A percentile compares a stretch with the other conserved stretches of the same genome.
Evolutionary conservation across 2,888 invertebrate species (phyloP).

Genomic region (Torymus texanus): DNA sequence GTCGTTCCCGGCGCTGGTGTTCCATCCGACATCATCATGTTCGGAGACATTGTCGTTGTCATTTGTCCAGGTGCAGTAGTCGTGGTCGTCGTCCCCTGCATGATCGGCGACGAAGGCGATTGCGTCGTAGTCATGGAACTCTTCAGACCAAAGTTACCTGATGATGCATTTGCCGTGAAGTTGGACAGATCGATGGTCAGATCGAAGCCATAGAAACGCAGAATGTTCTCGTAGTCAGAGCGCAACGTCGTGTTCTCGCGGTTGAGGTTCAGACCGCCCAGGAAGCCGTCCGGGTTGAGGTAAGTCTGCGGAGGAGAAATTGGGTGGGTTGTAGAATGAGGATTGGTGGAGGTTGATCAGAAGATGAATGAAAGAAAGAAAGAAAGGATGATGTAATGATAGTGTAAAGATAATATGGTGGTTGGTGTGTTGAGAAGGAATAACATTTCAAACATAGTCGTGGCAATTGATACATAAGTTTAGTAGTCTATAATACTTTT

Average conservation of each 20-base stretch:
- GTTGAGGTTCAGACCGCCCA: slow-evolving; percentile 87
- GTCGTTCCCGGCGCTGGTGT: background rate
- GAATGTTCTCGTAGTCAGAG: slow-evolving; percentile 83
- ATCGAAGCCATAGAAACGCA: slow-evolving; percentile 89
- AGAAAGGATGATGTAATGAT: too few species aligned
- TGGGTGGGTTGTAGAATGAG: too few species aligned
- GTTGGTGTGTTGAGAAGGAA: too few species aligned
- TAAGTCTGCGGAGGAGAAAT: slow-evolving; percentile 80
- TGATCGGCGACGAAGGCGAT: background rate
- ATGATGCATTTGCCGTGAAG: slow-evolving; percentile 21
- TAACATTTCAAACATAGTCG: too few species aligned
- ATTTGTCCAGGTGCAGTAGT: background rate
- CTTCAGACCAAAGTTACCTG: slow-evolving; percentile 41
- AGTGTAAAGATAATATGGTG: too few species aligned
- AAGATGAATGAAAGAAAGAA: too few species aligned
- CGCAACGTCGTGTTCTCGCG: slow-evolving; percentile 86
- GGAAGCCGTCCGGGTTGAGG: slow-evolving; percentile 88
- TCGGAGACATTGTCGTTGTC: slow-evolving; percentile 8
- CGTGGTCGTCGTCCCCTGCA: background rate
- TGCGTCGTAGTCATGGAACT: slow-evolving; percentile 65
- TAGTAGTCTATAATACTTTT: too few species aligned
- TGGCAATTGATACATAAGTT: too few species aligned
- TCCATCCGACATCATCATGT: too few species aligned
- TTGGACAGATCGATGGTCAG: slow-evolving; percentile 72
- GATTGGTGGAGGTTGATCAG: too few species aligned